Conservation (phyloP, 2,888 invertebrate genomes). For the Lottia scabra region DNA sequence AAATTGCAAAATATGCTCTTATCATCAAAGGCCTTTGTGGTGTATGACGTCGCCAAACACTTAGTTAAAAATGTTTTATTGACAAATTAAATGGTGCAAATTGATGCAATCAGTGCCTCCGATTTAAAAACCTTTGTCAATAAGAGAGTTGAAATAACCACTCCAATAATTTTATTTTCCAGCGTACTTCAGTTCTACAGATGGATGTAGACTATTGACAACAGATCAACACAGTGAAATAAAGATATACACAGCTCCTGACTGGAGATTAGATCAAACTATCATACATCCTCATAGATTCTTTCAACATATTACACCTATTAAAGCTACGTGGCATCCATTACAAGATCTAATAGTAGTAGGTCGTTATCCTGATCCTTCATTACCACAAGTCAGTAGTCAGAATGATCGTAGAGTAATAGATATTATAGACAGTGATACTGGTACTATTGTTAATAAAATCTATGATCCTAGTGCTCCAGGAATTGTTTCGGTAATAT, state of each 20-base stretch:
- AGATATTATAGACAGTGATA: slow-evolving; percentile 67
- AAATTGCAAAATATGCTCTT: too few species aligned
- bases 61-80: too few species aligned
- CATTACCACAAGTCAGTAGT: slow-evolving; percentile 48
- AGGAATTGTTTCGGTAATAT: slow-evolving; percentile 53
- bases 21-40: too few species aligned
- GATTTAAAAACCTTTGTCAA: too few species aligned
- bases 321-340: slow-evolving; percentile 71
- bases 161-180: neutral
- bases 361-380: slow-evolving; percentile 69
- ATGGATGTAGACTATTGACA: slow-evolving; percentile 67
- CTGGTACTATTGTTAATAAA: slow-evolving; percentile 56
- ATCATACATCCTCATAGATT: slow-evolving; percentile 69
- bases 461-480: slow-evolving; percentile 46
- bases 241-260: slow-evolving; percentile 64
- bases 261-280: slow-evolving; percentile 63
- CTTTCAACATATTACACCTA: slow-evolving; percentile 70
- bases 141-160: too few species aligned
- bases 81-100: too few species aligned
- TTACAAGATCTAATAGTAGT: slow-evolving; percentile 68
- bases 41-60: too few species aligned
- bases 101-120: too few species aligned
- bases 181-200: slow-evolving; percentile 64
- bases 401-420: slow-evolving; percentile 59
- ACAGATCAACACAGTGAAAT: slow-evolving; percentile 68